Percentiles rank a stretch among this genome's conserved stretches.
These are phyloP conservation scores for Oryctes rhinoceros DNA, from an alignment of 1,140 invertebrate species.

Conservation along the genomic window DNA sequence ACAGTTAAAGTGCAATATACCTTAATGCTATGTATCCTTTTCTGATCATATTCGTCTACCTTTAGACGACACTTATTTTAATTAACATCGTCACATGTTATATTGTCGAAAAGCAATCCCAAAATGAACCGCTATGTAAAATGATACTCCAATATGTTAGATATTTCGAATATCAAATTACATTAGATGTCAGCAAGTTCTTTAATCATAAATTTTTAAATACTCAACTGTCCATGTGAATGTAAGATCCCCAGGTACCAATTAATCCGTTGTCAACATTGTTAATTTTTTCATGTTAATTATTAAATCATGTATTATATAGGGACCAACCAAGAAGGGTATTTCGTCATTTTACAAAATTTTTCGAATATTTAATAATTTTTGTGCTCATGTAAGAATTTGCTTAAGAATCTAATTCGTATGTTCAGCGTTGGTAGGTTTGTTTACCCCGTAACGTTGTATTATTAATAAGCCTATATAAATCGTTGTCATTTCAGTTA, in stretches of 20 bases:
- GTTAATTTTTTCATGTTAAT: slow-evolving; percentile 12
- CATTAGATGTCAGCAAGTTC: slow-evolving; percentile 23
- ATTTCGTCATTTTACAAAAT: background rate
- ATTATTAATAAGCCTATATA: background rate
- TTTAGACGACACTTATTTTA: slow-evolving; percentile 17
- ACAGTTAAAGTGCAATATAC: too few species aligned
- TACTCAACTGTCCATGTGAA: background rate
- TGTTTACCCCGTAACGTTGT: background rate
- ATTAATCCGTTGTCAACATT: slow-evolving; percentile 28
- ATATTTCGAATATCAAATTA: slow-evolving; percentile 31
- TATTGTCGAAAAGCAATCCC: slow-evolving; percentile 7
- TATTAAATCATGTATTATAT: background rate
- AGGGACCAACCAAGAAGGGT: background rate
- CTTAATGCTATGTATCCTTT: too few species aligned
- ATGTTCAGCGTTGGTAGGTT: background rate
- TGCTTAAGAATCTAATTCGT: background rate
- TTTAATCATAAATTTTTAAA: slow-evolving; percentile 7
- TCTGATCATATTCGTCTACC: background rate
- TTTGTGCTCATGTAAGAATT: background rate
- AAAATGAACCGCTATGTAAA: background rate
- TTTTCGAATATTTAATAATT: background rate
- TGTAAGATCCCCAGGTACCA: slow-evolving; percentile 6
- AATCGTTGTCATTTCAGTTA: background rate
- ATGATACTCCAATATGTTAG: background rate
- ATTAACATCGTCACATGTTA: background rate